Evolutionary conservation across 2,888 invertebrate species (phyloP), one percentile per base, ranked within the genome.

Genomic region (Brachylomia viminalis): DNA sequence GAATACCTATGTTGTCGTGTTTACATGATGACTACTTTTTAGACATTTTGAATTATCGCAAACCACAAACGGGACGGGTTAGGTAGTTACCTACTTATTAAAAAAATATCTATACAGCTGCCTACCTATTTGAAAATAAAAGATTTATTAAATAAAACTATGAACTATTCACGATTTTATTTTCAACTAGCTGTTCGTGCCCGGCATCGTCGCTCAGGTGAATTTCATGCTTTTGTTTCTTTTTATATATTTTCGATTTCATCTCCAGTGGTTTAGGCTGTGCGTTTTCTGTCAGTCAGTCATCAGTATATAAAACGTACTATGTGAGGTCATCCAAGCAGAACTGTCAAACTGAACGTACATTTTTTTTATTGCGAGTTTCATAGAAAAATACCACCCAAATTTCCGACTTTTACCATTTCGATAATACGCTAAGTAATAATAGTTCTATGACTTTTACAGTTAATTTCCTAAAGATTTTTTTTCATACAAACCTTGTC

Each of bases 1-100:
- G 33, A 47, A 66, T 72, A n/a, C n/a, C n/a, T n/a, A 58, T 68
- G 33, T 54, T 65, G n/a, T 47, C 11, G n/a, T 30, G 20, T 52
- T 30, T 58, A 47, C 27, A 64, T 52, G 20, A 54, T 38, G 30
- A 49, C 15, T 33, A 45, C 10, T 45, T 54, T 42, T 42, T 49
- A 10, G 10, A 23, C 42, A 20, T 49, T 33, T 27, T 33, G 8
- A 52, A 58, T 64, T 23, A 20, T 15, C 38, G 38, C 33, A 52
- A 68, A 80, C 33, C 49, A 27, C 42, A 56, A 15, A 17, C 6
- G 30, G 23, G 17, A 72, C 2, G 7, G 42, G 38, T 20, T 76
- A 30, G 38, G 7, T 70, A 49, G 15, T 17, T 17, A 67, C 27
- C 13, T 23, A 20, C 20, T 8, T 20, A 47, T 20, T 15, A 65